Conservation (phyloP, 2,797 vertebrate species). For the Halcyon leucocephala region DNA sequence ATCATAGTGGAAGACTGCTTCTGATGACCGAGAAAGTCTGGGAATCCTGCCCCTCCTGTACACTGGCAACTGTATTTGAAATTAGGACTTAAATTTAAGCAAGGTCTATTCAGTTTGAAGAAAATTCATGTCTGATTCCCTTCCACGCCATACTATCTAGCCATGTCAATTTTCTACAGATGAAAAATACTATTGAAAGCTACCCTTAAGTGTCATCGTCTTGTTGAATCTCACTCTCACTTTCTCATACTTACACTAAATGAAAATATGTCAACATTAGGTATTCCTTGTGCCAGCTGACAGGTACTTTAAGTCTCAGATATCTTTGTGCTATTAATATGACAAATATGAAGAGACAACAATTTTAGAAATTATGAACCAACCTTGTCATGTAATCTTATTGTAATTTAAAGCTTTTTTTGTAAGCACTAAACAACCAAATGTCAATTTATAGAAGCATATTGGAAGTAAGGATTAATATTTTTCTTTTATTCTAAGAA, state of each 20-base stretch:
- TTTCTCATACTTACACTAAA: background rate
- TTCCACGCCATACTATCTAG: background rate
- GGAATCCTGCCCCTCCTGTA: background rate
- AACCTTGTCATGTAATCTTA: background rate
- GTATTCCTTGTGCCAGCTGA: background rate
- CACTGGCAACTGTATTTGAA: background rate
- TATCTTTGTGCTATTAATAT: background rate
- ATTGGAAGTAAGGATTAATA: background rate
- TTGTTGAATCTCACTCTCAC: background rate
- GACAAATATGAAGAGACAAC: background rate
- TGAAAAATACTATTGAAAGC: background rate
- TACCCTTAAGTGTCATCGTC: background rate
- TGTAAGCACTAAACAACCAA: background rate
- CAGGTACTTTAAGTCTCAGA: background rate
- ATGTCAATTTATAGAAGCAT: background rate
- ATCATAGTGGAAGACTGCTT: background rate
- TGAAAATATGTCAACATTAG: background rate
- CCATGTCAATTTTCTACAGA: background rate
- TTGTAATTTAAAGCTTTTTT: background rate
- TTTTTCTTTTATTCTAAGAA: slow-evolving; percentile 26
- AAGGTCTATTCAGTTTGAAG: background rate
- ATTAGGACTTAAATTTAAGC: background rate
- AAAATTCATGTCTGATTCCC: background rate
- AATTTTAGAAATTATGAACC: background rate
- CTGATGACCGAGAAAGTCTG: background rate